Conservation (phyloP, 2,113 vertebrate genomes). For the Poecilia latipinna region DNA sequence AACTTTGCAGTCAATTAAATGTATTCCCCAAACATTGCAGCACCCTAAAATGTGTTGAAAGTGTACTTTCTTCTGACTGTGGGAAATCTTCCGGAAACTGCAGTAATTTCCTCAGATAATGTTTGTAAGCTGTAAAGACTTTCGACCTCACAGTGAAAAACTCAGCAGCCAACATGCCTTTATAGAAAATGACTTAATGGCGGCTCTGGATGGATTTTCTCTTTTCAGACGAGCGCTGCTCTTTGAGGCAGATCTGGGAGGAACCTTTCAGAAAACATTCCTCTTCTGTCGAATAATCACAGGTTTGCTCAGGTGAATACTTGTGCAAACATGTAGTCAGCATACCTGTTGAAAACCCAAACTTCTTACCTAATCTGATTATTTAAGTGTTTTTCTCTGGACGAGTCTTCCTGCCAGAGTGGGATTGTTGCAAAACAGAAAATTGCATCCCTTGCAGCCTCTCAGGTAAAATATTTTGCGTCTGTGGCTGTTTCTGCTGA, state of each 20-base stretch:
- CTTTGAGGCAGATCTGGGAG: neutral
- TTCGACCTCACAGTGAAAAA: slow-evolving; percentile 9
- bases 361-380: neutral
- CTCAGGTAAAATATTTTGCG: neutral
- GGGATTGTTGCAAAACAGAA: neutral
- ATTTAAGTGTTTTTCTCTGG: neutral
- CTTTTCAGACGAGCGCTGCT: slow-evolving; percentile 13
- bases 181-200: slow-evolving; percentile 39
- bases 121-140: neutral
- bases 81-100: neutral
- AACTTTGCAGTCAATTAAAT: no score
- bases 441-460: neutral
- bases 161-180: slow-evolving; percentile 31
- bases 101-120: slow-evolving; percentile 13
- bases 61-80: no score
- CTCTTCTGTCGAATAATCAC: neutral
- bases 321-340: neutral
- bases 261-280: neutral
- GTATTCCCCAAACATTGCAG: no score
- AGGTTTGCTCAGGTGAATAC: neutral
- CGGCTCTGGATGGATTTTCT: slow-evolving; percentile 29
- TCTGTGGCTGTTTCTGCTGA: neutral
- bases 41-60: no score
- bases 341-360: neutral
- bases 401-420: neutral